Base-by-base conservation (phyloP, 1,140 invertebrate species). In the Drosophila malerkotliana region DNA sequence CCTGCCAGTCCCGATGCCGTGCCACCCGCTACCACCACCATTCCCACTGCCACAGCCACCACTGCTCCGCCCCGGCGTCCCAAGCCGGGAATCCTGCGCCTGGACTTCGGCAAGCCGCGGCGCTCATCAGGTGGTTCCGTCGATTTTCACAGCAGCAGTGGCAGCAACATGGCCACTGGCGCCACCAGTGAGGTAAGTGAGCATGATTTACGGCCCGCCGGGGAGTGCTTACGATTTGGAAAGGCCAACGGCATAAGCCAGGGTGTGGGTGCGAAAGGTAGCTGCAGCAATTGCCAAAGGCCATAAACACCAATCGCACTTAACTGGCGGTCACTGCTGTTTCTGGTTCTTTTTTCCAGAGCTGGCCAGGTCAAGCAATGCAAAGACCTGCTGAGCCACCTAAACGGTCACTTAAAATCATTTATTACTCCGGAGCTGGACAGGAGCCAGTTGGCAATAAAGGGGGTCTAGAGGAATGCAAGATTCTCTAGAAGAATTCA, bases 111-210 rank as follows among this genome's bases (percentile, higher is more conserved):
- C 34, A 92, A 92, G 49, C 92, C 92, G 18, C 80, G 92, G 66
- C 88, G 92, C 77, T 92, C 91, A 79, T 93, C 93, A 69, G 92
- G 92, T 72, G 92, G 92, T 85, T 93, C 92, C 48, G 92, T 93
- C 14, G 93, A 93, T 59, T 92, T 93, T 77, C 91, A 90, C 41
- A 61, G 49, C 28, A 75, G 62, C 21, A 60, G 45, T 41, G 77
- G 39, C 37, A 64, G 74, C 47, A 74, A 60, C 30, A 47, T 45
- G 15, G 75, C 80, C 68, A 77, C 73, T 51, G 71, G 78, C 58
- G 64, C 78, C 83, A 82, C 76, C 83, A 88, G 83, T 89, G 80
- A 92, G 81, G 91, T 92, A 91, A 92, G 82, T 82, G 74, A 82
- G 57, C 67, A 61, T 88, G 83, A 88, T 88, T 88, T 83, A 88